A percentile compares a stretch with the other conserved stretches of the same genome.
Evolutionary conservation across 2,888 invertebrate genomes (phyloP).

Genomic region (Ophion ellenae): DNA sequence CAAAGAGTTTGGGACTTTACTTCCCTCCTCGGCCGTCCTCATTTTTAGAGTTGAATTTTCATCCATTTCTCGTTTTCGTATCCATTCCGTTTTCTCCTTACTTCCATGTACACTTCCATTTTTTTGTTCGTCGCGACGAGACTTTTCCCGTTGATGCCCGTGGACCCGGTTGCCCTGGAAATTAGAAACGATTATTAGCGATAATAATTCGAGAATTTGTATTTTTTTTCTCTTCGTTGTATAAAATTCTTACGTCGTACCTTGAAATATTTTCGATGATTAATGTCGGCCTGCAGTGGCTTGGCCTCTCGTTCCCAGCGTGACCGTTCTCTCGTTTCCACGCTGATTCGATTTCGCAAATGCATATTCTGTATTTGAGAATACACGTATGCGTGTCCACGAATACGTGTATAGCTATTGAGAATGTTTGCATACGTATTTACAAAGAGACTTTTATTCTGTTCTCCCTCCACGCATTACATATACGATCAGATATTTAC

Average conservation of each 20-base stretch:
- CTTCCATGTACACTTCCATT: neutral
- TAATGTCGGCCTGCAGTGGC: constrained; percentile 3
- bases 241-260: constrained; percentile 24
- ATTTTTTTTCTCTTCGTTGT: constrained; percentile 1
- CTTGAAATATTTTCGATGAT: constrained; percentile 19
- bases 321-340: neutral
- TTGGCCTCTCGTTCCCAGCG: constrained; percentile 1
- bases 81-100: neutral
- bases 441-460: constrained; percentile 61
- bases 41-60: neutral
- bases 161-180: constrained; percentile 25
- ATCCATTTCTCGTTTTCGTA: neutral
- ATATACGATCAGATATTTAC: constrained; percentile 41
- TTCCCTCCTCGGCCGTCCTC: neutral
- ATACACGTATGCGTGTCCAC: neutral
- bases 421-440: constrained; percentile 44
- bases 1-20: neutral
- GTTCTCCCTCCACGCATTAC: constrained; percentile 53
- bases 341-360: constrained; percentile 2
- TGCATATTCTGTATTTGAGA: neutral
- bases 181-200: constrained; percentile 35
- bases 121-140: neutral
- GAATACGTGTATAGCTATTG: neutral
- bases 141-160: neutral
- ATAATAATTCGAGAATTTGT: neutral